Base-by-base conservation (phyloP, 2,888 invertebrate genomes). In the Argyresthia goedartella region DNA sequence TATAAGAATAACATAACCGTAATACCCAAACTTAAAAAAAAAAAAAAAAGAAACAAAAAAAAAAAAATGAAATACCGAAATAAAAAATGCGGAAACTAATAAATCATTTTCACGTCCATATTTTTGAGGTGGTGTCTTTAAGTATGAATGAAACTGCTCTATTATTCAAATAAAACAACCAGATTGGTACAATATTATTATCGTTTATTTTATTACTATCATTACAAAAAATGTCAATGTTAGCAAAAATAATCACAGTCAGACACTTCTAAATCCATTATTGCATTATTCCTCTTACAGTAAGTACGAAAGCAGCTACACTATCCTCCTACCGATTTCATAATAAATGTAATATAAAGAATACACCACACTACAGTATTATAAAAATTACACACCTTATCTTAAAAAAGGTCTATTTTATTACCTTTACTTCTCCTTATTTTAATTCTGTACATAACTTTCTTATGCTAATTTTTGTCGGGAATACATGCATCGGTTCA, bases 181-280 rank as follows among this genome's bases (percentile, higher is more conserved):
- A 51, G 56, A 80, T 82, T 85, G 81, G 84, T 84, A 84, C 76
- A 79, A 72, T 81, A 78, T 81, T 81, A 78, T 81, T 78, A 80
- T 78, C 76, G 73, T 80, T 77, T 80, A 81, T 39, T 46, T 77
- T 80, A 81, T 39, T 36, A 76, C 81, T 84, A 80, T 86, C 80
- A 82, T 84, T 82, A 85, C 76, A 86, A 84, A 82, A n/a, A 80
- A 85, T 79, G 82, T 85, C 82, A 82, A 84, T 81, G 84, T 84
- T 84, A 85, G 84, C 85, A 85, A 84, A 81, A 81, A 85, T 80
- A 86, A 86, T 85, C 86, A 85, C 85, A 85, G 85, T 81, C 80
- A 72, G 78, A 81, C 82, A 82, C 84, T 79, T 80, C 66, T 68
- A 75, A 57, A 59, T 66, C 63, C 60, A 61, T 59, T 62, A 43